Conservation (phyloP, 2,797 vertebrate species). For the Pelochelys cantorii region DNA sequence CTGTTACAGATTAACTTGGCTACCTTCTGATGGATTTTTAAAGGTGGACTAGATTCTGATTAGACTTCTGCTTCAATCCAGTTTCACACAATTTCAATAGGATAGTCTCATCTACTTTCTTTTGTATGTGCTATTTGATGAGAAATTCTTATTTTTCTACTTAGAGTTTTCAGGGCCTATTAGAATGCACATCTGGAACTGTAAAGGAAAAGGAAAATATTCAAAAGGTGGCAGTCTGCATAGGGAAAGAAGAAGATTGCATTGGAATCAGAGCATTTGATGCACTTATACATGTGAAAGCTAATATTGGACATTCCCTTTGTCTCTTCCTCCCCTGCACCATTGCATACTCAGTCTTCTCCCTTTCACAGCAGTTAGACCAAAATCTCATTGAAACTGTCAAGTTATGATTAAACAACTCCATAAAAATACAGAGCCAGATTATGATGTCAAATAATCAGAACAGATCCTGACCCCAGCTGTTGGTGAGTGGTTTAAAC, state of each 20-base stretch:
- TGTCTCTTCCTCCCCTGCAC: neutral
- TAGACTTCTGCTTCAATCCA: neutral
- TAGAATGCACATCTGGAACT: neutral
- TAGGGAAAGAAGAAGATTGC: neutral
- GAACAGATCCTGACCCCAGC: neutral
- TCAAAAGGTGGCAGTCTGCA: neutral
- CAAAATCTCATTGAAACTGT: constrained; percentile 8
- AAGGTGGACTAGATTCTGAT: neutral
- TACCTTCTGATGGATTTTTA: too few species aligned
- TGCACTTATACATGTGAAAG: neutral
- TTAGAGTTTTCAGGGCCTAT: neutral
- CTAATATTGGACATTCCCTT: neutral
- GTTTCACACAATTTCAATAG: neutral
- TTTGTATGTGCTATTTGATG: neutral
- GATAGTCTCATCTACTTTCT: neutral
- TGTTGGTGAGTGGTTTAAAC: neutral
- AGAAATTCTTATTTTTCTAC: neutral
- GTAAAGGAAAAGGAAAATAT: neutral
- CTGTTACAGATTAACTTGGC: too few species aligned
- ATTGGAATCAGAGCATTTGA: neutral
- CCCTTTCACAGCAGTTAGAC: neutral
- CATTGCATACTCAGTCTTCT: neutral
- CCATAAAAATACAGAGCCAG: neutral
- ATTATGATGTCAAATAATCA: neutral
- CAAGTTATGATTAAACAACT: constrained; percentile 32